These are phyloP conservation scores for Pyrgus malvae DNA, from an alignment of 2,888 invertebrate genomes.

Conservation along the genomic window DNA sequence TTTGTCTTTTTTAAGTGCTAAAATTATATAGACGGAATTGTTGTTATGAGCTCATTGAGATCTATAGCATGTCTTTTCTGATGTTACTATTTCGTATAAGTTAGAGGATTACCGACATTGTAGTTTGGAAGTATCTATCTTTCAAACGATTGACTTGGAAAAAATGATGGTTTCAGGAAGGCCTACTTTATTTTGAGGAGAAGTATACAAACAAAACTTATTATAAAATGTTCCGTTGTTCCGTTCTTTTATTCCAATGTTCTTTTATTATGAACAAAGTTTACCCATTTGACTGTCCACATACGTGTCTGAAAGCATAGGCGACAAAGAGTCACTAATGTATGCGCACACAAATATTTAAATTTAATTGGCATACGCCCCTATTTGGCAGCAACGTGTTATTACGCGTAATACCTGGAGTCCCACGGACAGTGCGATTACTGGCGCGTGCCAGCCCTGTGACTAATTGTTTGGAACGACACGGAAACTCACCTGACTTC, in stretches of 20 bases:
- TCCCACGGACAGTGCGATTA: conserved; percentile 13
- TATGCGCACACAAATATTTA: conserved; percentile 14
- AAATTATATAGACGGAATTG: too few species aligned
- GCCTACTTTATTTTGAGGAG: too few species aligned
- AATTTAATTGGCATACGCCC: conserved; percentile 10
- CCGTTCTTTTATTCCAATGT: background rate
- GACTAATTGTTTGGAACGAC: conserved; percentile 33
- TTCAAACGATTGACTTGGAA: too few species aligned
- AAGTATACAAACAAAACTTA: too few species aligned
- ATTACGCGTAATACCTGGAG: conserved; percentile 17
- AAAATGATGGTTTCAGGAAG: too few species aligned
- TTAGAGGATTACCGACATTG: too few species aligned
- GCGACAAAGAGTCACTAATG: conserved; percentile 5
- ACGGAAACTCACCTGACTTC: conserved; percentile 42
- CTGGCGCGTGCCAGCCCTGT: conserved; percentile 53
- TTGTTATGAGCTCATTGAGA: too few species aligned
- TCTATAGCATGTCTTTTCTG: too few species aligned
- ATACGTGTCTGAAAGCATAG: background rate
- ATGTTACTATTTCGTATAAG: too few species aligned
- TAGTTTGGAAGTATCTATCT: too few species aligned
- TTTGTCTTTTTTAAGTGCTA: too few species aligned
- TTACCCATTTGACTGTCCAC: background rate
- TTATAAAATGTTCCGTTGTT: too few species aligned
- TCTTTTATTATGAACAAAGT: background rate
- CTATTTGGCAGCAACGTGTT: conserved; percentile 14